Conservation (phyloP, 2,797 vertebrate species). For the Megaceryle alcyon region DNA sequence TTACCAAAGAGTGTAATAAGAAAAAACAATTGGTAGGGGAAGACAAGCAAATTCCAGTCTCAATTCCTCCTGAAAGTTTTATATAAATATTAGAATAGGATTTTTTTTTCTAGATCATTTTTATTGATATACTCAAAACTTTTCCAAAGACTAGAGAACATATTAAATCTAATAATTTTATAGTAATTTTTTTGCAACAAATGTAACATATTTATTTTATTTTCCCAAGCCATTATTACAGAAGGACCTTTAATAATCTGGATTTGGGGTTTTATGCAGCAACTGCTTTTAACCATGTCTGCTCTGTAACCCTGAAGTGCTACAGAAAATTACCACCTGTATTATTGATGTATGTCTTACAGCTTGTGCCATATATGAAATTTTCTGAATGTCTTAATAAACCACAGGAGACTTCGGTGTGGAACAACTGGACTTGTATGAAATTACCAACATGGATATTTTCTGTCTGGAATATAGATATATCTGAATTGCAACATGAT, state of each 20-base stretch:
- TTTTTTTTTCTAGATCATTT: background rate
- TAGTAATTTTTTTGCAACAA: background rate
- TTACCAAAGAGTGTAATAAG: background rate
- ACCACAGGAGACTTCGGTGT: background rate
- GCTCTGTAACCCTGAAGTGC: background rate
- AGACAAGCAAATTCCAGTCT: background rate
- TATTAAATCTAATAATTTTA: background rate
- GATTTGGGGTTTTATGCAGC: background rate
- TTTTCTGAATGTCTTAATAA: background rate
- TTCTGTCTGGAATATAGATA: background rate
- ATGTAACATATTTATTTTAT: background rate
- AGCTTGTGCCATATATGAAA: background rate
- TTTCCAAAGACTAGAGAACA: background rate
- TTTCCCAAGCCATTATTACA: background rate
- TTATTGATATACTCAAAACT: background rate
- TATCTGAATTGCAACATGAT: background rate
- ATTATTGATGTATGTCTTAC: background rate
- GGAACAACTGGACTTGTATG: background rate
- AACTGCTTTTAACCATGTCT: background rate
- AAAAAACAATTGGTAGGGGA: fast-evolving
- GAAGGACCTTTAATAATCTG: background rate
- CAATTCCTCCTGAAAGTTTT: background rate
- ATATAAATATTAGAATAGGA: background rate
- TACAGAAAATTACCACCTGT: background rate
- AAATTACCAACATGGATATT: background rate